Base-by-base conservation (phyloP, 2,113 vertebrate genomes). In the Edolisoma coerulescens region DNA sequence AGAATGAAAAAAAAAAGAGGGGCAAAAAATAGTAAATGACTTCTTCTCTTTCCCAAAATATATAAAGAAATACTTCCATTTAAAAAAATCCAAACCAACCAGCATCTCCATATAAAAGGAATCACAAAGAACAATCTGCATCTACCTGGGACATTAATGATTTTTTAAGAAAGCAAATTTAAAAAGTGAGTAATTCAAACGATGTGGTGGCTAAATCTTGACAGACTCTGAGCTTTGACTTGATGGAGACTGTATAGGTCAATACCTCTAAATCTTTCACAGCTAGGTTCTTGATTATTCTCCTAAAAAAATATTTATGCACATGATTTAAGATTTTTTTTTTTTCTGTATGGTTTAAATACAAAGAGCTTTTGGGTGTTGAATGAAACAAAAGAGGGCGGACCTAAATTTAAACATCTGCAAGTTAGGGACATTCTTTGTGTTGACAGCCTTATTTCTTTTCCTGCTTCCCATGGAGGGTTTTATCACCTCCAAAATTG, bases 21-120 rank as follows among this genome's bases (percentile, higher is more conserved):
- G 1, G 2, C 1, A 7, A 18, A 33, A 42, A 7, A 45, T 28
- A 33, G 6, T 21, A 83, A 35, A 1, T 3, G 1, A 26, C 10
- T 20, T 74, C 7, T 39, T 1, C 1, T 33, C 32, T 44, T 52
- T 18, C 26, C 15, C 10, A 11, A 9, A 24, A 53, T 39, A 21
- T 16, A 16, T 27, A 30, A 67, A 32, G 1, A 60, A 60, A 42
- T 14, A 1, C 2, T 26, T 13, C 20, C 6, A 3, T 10, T 20
- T 23, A 61, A 54, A 45, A 2, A 28, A 37, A 22, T 17, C n/a
- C 6, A 35, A 13, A 13, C 5, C 24, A 35, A 19, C 3, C 16
- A 32, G 35, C 23, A 15, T 27, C 9, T 68, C 16, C 1, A 50
- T 28, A 19, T 27, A 37, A 76, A 90, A 57, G 3, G 3, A 73